These are phyloP conservation scores for Emydocephalus ijimae DNA, from an alignment of 2,113 vertebrate species.

Conservation along the genomic window DNA sequence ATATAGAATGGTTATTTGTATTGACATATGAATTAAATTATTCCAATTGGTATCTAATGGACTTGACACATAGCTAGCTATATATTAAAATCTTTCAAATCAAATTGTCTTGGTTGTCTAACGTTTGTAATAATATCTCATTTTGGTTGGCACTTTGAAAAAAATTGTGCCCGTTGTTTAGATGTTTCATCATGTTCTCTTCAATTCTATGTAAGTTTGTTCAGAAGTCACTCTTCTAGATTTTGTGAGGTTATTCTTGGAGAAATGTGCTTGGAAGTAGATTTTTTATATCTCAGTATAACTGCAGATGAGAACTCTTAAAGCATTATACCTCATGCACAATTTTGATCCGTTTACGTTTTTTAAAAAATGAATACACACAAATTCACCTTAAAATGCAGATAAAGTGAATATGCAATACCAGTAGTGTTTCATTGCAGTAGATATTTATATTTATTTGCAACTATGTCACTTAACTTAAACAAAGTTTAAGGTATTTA, in stretches of 20 bases:
- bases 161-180: background rate
- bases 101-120: background rate
- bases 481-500: background rate
- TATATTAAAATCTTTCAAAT: constrained; percentile 42
- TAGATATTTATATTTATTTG: background rate
- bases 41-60: constrained; percentile 16
- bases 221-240: background rate
- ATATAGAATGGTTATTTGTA: constrained; percentile 11
- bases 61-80: constrained; percentile 13
- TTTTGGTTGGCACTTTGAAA: background rate
- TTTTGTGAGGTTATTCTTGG: background rate
- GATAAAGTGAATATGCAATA: background rate
- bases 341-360: background rate
- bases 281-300: background rate
- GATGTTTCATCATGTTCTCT: background rate
- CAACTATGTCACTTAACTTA: background rate
- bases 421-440: background rate
- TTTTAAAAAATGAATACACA: background rate
- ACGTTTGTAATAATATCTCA: constrained; percentile 31
- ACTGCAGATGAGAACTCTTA: background rate
- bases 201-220: background rate
- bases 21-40: constrained; percentile 39
- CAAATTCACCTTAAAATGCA: background rate
- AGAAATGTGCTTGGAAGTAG: background rate
- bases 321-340: background rate